Percentiles rank a stretch among this genome's conserved stretches.
phyloP scores from a whole-genome alignment of 2,888 invertebrate genomes.

The Dryococelus australis region DNA sequence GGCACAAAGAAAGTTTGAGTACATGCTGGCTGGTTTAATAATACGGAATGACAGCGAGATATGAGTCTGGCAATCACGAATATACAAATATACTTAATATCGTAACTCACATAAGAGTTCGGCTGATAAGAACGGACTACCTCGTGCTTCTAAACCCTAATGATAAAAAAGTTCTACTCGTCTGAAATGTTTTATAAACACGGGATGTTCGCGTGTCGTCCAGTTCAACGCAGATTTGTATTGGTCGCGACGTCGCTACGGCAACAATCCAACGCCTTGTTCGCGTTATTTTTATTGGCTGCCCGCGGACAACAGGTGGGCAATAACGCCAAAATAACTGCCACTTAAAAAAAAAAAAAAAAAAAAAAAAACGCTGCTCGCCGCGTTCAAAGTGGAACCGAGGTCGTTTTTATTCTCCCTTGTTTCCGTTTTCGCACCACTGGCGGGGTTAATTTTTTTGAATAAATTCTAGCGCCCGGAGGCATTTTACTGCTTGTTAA shows the following conservation, averaged over 20 bases:
- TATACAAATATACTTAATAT: too few species aligned
- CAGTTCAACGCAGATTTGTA: not conserved
- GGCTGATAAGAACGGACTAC: too few species aligned
- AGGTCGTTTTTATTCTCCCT: not conserved
- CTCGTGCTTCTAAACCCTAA: too few species aligned
- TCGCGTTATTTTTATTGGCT: not conserved
- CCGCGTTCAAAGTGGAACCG: not conserved
- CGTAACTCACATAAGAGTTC: too few species aligned
- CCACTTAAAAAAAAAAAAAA: constrained; percentile 7
- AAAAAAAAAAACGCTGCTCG: not conserved
- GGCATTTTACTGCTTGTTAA: not conserved
- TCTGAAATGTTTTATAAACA: too few species aligned
- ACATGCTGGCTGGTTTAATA: too few species aligned
- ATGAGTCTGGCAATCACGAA: too few species aligned
- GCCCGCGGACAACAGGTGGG: not conserved
- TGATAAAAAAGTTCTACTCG: too few species aligned
- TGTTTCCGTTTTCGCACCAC: not conserved
- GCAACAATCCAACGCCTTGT: not conserved
- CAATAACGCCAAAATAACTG: constrained; percentile 10
- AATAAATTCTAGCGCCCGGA: not conserved
- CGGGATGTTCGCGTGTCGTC: not conserved
- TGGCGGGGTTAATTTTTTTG: not conserved
- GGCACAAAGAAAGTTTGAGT: too few species aligned
- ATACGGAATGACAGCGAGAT: too few species aligned
- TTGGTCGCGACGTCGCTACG: not conserved